These are phyloP conservation scores for Nannoperca obscura DNA, from an alignment of 2,797 vertebrate species.

Conservation along the genomic window DNA sequence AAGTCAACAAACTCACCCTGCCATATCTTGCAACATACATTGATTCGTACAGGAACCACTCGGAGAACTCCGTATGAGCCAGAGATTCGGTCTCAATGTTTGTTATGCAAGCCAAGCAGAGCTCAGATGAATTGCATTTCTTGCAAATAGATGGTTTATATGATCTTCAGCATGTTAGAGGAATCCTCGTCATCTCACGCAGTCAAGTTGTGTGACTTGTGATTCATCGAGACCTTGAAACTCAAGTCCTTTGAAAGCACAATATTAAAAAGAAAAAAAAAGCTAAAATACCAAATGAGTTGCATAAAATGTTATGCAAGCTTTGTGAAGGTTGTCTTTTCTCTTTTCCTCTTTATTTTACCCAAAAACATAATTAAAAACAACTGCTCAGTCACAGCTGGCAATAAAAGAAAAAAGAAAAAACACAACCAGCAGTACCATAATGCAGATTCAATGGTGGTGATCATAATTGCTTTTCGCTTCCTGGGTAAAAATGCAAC, in stretches of 20 bases:
- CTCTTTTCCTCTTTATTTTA: not conserved
- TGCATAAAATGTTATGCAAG: constrained; percentile 34
- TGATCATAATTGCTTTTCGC: constrained; percentile 20
- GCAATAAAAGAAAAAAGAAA: not conserved
- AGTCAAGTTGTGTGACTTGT: not conserved
- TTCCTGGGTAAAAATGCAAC: constrained; percentile 7
- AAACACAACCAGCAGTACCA: not conserved
- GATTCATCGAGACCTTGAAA: constrained; percentile 34
- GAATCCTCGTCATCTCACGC: not conserved
- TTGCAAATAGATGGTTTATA: not conserved
- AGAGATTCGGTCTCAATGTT: not conserved
- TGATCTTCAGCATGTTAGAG: constrained; percentile 9
- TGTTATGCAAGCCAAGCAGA: not conserved
- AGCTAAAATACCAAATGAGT: constrained; percentile 3
- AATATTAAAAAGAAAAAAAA: not conserved
- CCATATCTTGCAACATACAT: not conserved
- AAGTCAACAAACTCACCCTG: constrained; percentile 17
- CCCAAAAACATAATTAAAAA: not conserved
- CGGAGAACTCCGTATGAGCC: not conserved
- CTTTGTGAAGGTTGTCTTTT: constrained; percentile 8
- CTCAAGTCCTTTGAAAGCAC: constrained; percentile 2
- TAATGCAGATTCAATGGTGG: constrained; percentile 2
- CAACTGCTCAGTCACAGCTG: not conserved
- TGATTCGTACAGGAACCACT: not conserved
- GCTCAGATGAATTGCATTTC: constrained; percentile 3